Evolutionary conservation across 92 coral and sea anemone genomes (phyloP), one percentile per base, ranked within the genome.

Genomic region (Palythoa grandis): DNA sequence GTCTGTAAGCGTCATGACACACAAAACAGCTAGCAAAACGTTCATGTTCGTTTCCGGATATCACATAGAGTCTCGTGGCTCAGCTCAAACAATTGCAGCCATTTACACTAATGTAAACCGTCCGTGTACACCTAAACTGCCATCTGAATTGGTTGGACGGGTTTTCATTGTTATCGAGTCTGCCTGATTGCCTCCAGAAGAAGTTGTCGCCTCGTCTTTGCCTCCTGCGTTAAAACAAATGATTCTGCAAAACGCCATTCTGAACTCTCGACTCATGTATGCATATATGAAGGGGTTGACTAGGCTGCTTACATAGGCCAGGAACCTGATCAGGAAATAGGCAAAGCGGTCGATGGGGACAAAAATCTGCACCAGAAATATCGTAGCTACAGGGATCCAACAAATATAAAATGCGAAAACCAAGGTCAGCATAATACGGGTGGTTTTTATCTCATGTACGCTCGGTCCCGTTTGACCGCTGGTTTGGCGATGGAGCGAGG

Each of bases 361-460:
- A 39, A 80, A 80, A 19, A 80, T 80, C 61, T 80, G 85, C 74
- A 80, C 85, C 20, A 80, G 74, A 47, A 80, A 80, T 1, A 80
- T 80, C 6, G 74, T 80, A 20, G 85, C 85, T 6, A 80, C 85
- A 19, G 85, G 85, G 13, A 80, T 80, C 85, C 85, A 80, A 52
- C 85, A 80, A 20, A 80, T 22, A 38, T 80, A 80, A 47, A 80
- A 80, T 3, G 85, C 85, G 54, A 80, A 65, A 2, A 80, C 85
- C 72, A 80, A 35, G 14, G 85, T 80, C 37, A 80, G 61, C 85
- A 80, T 80, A 23, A 80, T 80, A 19, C 74, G 72, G 3, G 85
- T 80, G 15, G 85, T 80, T 48, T 67, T 80, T 47, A 80, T 80
- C 74, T 80, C 85, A 19, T 67, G 74, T 13, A 66, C 47, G 58